Conservation (phyloP, 2,888 invertebrate species). For the Pogonocherus hispidulus region DNA sequence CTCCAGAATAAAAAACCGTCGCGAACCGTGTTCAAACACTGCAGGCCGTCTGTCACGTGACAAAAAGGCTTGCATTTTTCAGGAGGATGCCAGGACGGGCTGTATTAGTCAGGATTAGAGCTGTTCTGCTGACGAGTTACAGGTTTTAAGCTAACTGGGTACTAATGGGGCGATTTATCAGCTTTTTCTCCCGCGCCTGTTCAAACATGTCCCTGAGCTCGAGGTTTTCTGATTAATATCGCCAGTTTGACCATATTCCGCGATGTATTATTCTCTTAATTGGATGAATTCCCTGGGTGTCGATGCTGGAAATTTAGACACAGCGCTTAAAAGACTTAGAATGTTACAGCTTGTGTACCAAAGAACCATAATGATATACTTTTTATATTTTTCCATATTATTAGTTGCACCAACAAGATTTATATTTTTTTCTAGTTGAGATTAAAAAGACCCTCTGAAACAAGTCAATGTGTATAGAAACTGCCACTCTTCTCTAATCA, state of each 20-base stretch:
- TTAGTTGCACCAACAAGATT: no score
- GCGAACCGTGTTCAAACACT: no score
- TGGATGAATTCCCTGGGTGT: neutral
- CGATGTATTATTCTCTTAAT: conserved; percentile 36
- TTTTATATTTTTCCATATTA: no score
- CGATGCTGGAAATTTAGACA: no score
- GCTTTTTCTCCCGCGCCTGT: conserved; percentile 58
- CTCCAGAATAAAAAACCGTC: no score
- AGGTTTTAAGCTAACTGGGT: conserved; percentile 63
- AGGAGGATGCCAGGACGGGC: conserved; percentile 47
- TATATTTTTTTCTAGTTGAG: no score
- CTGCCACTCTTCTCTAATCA: no score
- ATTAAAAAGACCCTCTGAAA: no score
- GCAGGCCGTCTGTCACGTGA: conserved; percentile 22
- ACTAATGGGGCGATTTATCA: conserved; percentile 64
- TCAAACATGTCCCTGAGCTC: conserved; percentile 58
- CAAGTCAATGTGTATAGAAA: no score
- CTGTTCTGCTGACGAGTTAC: conserved; percentile 52
- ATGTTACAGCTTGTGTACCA: no score
- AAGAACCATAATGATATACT: no score
- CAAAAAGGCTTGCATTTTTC: conserved; percentile 51
- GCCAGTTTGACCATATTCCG: conserved; percentile 48
- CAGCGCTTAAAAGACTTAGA: no score
- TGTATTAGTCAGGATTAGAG: conserved; percentile 61
- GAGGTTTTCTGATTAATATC: conserved; percentile 52